Conservation (phyloP, 2,797 vertebrate genomes). For the Sciurus vulgaris region DNA sequence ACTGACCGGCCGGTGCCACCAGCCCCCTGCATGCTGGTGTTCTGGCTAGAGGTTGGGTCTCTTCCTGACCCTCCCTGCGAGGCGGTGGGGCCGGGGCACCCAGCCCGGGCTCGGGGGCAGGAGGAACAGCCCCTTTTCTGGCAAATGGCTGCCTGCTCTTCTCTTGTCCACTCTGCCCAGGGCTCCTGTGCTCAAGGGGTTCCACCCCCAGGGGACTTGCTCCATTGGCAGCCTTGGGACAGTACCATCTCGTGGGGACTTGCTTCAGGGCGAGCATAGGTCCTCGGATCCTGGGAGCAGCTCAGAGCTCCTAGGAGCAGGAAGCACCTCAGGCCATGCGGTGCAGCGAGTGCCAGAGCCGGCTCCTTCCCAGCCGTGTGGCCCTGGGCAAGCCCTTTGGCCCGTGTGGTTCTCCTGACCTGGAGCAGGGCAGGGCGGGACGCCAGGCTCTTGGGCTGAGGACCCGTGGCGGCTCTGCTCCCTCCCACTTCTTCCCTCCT, state of each 20-base stretch:
- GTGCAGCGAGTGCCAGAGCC: accelerated
- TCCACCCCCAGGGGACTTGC: accelerated
- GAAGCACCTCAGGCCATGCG: background rate
- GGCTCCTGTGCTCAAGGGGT: background rate
- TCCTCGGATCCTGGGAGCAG: background rate
- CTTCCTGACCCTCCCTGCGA: background rate
- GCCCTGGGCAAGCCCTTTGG: background rate
- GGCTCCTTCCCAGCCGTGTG: background rate
- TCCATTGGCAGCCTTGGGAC: background rate
- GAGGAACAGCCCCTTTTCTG: background rate
- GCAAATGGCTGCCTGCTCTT: background rate
- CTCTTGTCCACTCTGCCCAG: background rate
- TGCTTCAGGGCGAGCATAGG: accelerated
- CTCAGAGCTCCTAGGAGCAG: background rate
- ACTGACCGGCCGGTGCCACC: accelerated
- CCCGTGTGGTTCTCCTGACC: no score
- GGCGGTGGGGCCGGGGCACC: accelerated
- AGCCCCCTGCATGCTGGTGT: background rate
- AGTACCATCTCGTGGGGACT: accelerated
- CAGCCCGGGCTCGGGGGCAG: accelerated
- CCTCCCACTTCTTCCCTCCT: background rate
- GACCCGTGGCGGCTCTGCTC: accelerated
- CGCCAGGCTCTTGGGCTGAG: no score
- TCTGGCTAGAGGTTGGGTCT: background rate
- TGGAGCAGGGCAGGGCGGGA: no score